These are phyloP conservation scores for Orchesella cincta DNA, from an alignment of 1,140 invertebrate genomes.

Conservation along the genomic window DNA sequence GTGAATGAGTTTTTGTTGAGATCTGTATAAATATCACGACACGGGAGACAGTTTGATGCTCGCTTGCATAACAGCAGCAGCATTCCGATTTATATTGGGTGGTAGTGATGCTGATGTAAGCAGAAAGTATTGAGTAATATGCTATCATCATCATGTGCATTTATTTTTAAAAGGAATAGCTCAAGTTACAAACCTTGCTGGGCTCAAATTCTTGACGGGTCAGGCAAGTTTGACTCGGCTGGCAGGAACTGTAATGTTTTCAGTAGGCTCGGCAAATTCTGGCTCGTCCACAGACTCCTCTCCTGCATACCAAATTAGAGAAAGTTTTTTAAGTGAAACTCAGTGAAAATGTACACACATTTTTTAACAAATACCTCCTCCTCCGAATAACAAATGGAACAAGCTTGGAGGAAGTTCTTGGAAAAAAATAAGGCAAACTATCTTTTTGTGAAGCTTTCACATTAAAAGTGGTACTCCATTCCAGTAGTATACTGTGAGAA, in stretches of 20 bases:
- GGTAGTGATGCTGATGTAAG: neutral
- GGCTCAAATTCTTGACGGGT: conserved; percentile 83
- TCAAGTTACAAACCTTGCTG: conserved; percentile 71
- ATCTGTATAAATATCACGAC: neutral
- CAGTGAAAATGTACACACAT: neutral
- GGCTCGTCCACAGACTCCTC: conserved; percentile 60
- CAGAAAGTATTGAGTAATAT: neutral
- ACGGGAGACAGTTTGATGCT: neutral
- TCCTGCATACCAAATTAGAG: conserved; percentile 53
- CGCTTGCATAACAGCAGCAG: neutral
- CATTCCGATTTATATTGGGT: neutral
- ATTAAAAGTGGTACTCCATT: neutral
- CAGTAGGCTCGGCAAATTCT: conserved; percentile 66
- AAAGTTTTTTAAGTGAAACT: too few species aligned
- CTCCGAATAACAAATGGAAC: too few species aligned
- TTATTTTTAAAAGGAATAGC: neutral
- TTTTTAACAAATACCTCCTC: too few species aligned
- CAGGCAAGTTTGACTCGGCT: conserved; percentile 84
- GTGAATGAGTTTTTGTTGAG: neutral
- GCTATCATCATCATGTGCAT: neutral
- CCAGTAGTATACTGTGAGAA: neutral
- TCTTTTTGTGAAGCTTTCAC: neutral
- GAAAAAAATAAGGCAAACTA: neutral
- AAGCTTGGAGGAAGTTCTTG: neutral
- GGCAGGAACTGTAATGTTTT: conserved; percentile 70